A percentile compares a stretch with the other conserved stretches of the same genome.
Evolutionary conservation across 2,797 vertebrate genomes (phyloP).

Genomic region (Clarias fuscus): DNA sequence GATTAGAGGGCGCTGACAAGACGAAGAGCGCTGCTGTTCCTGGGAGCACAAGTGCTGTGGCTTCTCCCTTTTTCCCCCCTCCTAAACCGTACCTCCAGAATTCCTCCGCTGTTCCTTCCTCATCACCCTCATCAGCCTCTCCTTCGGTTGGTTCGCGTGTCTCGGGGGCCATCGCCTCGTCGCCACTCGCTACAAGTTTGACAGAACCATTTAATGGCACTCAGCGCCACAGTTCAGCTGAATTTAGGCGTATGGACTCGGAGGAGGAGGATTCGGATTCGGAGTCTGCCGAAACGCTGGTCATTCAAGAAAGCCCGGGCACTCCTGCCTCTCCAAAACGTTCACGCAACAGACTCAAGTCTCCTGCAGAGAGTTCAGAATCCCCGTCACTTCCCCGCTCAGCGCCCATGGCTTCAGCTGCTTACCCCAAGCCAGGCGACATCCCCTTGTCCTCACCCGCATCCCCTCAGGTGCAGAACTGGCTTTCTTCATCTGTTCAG

Average conservation of each 20-base stretch:
- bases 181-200: slow-evolving; percentile 50
- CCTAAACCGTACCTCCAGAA: slow-evolving; percentile 71
- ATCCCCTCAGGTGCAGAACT: slow-evolving; percentile 59
- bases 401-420: slow-evolving; percentile 58
- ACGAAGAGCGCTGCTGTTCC: slow-evolving; percentile 69
- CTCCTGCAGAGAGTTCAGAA: slow-evolving; percentile 64
- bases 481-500: slow-evolving; percentile 66
- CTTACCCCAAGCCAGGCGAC: slow-evolving; percentile 75
- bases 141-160: slow-evolving; percentile 55
- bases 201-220: slow-evolving; percentile 75
- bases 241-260: slow-evolving; percentile 67
- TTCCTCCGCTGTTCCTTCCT: slow-evolving; percentile 64
- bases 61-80: slow-evolving; percentile 74
- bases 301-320: slow-evolving; percentile 75
- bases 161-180: slow-evolving; percentile 47
- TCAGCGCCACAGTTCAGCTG: slow-evolving; percentile 64
- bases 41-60: slow-evolving; percentile 63
- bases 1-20: slow-evolving; percentile 68
- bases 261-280: slow-evolving; percentile 68
- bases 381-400: slow-evolving; percentile 59
- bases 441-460: slow-evolving; percentile 68
- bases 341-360: slow-evolving; percentile 70
- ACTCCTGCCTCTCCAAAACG: slow-evolving; percentile 75
- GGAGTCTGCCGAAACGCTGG: slow-evolving; percentile 70
- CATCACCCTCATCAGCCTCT: slow-evolving; percentile 70